Base-by-base conservation (phyloP, 2,888 invertebrate genomes). In the Choristoneura rosaceana region DNA sequence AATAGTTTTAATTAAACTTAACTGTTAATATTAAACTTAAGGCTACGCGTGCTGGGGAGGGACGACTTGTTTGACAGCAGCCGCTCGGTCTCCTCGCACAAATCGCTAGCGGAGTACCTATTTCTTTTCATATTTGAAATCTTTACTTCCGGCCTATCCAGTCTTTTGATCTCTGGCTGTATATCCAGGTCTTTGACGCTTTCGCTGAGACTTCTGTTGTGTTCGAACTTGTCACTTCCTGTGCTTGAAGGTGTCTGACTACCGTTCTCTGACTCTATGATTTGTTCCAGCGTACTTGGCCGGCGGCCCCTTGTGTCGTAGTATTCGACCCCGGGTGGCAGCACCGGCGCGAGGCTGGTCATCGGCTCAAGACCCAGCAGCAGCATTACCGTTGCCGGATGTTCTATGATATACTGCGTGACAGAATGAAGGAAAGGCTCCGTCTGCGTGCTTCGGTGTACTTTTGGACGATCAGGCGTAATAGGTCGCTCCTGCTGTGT, bases 291-390 rank as follows among this genome's bases (percentile, higher is more conserved):
- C 62, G 90, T 81, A 81, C 92, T 88, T 76, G 94, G 86, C 74
- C 94, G 78, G 70, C 94, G 81, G 70, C 90, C 79, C 76, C 90
- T 80, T 60, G 94, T 77, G 84, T 95, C 85, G 86, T 91, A 84
- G 87, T 95, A 91, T 81, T 95, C 93, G 75, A 95, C 80, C 67
- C 94, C 33, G 73, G 94, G 76, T 74, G 94, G 80, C 85, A 95
- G 79, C 74, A 89, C 90, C 0, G 93, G 91, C 4, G 90, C 77
- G 2, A 94, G 79, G 76, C 87, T 89, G 61, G 88, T 94, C 87
- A 92, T 91, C 3, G 97, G 95, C 80, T 97, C 96, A 71, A 97
- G 93, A 10, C 97, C 97, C 61, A 97, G 92, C 50, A 97, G 95
- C 52, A 96, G 95, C 87, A 97, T 94, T 17, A 97, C 97, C 33